Evolutionary conservation across 2,113 vertebrate species (phyloP).

Genomic region (Ailuropoda melanoleuca): DNA sequence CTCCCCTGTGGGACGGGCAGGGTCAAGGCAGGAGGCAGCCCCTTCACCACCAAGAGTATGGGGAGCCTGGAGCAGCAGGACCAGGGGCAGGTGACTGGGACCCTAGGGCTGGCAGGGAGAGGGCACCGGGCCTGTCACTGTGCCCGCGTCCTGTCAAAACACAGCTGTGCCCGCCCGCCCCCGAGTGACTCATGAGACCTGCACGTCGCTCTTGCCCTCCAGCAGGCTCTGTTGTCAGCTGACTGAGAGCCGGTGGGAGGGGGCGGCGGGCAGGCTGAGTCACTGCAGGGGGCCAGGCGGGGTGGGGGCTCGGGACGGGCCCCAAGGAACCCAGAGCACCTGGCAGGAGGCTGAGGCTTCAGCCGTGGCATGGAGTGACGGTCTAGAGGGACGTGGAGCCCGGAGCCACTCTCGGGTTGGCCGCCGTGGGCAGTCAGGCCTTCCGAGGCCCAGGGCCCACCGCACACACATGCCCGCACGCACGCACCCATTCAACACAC

Average conservation of each 20-base stretch:
- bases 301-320: background rate
- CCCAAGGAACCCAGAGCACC: background rate
- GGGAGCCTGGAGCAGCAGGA: background rate
- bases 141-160: constrained; percentile 44
- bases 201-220: background rate
- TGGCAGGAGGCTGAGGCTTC: background rate
- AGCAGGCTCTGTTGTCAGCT: constrained; percentile 3
- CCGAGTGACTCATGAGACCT: constrained; percentile 25
- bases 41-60: rapidly evolving
- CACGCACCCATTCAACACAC: rapidly evolving
- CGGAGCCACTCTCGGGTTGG: rapidly evolving
- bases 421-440: rapidly evolving
- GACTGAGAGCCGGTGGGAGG: background rate
- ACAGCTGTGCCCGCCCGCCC: background rate
- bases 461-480: rapidly evolving
- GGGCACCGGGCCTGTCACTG: background rate
- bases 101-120: background rate
- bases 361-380: rapidly evolving
- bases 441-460: background rate
- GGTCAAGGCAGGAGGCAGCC: background rate
- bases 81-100: background rate
- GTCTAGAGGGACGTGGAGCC: background rate
- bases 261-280: background rate
- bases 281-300: rapidly evolving
- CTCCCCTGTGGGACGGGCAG: rapidly evolving